phyloP scores from a whole-genome alignment of 2,888 invertebrate genomes.

The Thymelicus acteon region DNA sequence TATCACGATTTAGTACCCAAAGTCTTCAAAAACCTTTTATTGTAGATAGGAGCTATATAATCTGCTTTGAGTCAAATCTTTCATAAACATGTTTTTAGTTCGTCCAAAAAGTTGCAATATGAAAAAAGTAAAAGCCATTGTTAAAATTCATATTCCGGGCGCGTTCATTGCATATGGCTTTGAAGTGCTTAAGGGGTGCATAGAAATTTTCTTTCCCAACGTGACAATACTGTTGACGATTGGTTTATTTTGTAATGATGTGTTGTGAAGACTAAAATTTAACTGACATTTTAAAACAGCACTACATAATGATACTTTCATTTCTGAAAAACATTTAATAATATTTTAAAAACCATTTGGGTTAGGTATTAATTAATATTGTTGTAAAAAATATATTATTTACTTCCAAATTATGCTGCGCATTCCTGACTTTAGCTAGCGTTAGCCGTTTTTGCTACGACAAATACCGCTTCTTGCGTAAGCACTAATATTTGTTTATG shows the following conservation, averaged over 20 bases:
- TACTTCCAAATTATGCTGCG: too few relatives aligned
- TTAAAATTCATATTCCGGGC: slow-evolving; percentile 19
- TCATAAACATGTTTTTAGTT: background rate
- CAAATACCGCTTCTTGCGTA: slow-evolving; percentile 20
- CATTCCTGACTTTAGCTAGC: background rate
- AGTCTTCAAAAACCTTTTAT: too few relatives aligned
- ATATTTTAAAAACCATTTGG: too few relatives aligned
- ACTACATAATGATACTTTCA: too few relatives aligned
- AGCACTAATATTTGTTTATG: slow-evolving; percentile 58
- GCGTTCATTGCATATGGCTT: slow-evolving; percentile 17
- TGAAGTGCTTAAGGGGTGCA: slow-evolving; percentile 8
- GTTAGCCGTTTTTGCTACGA: slow-evolving; percentile 19
- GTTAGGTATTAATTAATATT: too few relatives aligned
- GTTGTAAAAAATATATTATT: too few relatives aligned
- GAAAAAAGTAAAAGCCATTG: background rate
- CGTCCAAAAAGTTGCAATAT: too few relatives aligned
- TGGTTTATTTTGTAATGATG: background rate
- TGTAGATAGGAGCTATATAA: too few relatives aligned
- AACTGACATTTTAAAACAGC: background rate
- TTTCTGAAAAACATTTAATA: too few relatives aligned
- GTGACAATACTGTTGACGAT: slow-evolving; percentile 12
- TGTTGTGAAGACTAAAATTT: background rate
- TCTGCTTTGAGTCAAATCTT: too few relatives aligned
- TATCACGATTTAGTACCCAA: too few relatives aligned
- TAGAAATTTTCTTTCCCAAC: slow-evolving; percentile 8